Evolutionary conservation across 2,888 invertebrate species (phyloP), one percentile per base, ranked within the genome.

Genomic region (Drosophila seclusa): DNA sequence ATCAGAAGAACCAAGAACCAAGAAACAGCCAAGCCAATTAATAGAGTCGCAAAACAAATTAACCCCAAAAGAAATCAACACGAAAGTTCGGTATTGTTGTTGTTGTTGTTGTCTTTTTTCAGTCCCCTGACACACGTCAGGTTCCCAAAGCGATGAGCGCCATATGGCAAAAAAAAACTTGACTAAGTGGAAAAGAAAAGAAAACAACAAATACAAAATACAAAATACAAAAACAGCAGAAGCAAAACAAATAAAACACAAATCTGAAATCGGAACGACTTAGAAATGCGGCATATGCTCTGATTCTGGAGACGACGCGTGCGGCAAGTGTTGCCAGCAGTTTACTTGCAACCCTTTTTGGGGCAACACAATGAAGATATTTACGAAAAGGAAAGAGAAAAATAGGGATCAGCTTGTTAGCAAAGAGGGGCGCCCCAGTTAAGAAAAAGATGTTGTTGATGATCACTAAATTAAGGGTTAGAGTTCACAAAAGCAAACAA

Each of bases 31-130:
- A 64, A 80, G 70, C 84, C 89, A 86, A 86, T 86, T 88, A 86
- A 86, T 88, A 86, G 76, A 86, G 89, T 86, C 85, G 85, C 85
- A 86, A 86, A 86, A 86, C 85, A 86, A 88, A 86, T 86, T 86
- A 86, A 86, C 85, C 85, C 85, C 87, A 87, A 86, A 73, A 65
- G 57, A 86, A 86, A 85, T 78, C 83, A 83, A 83, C 83, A 81
- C 82, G 79, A 86, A 88, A 88, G 70, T 86, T 79, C 65, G 69
- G 2, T 13, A 24, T 24, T 24, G 21, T 2, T 45, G 13, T 24
- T 45, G 45, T 45, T 45, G 13, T 7, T 24, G 36, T 36, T 36
- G 36, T 36, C n/a, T n/a, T n/a, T 29, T 24, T 21, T 38, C 29
- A 52, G 42, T 48, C 58, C 36, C 50, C 32, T 55, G 90, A 90